phyloP scores from a whole-genome alignment of 1,140 invertebrate genomes.

The Drosophila lacertosa region DNA sequence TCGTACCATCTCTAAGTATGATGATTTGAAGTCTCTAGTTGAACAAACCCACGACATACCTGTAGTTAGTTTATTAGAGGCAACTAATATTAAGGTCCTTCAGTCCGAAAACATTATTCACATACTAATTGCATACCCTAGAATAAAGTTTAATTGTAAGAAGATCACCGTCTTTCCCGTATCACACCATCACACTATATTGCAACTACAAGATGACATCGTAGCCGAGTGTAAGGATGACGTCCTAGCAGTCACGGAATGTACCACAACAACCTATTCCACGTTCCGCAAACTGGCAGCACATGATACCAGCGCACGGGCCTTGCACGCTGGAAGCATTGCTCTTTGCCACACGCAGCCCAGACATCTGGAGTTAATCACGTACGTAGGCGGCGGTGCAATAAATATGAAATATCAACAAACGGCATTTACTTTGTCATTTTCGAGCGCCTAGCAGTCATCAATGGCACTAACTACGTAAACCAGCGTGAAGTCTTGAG shows the following conservation, averaged over 20 bases:
- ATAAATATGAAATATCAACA: not conserved
- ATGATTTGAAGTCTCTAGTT: too few species aligned
- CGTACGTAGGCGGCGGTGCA: not conserved
- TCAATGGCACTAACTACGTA: conserved; percentile 14
- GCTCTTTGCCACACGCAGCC: conserved; percentile 23
- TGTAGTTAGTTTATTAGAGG: too few species aligned
- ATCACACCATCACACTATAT: conserved; percentile 24
- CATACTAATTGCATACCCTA: too few species aligned
- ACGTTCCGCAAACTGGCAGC: conserved; percentile 27
- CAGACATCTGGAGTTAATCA: conserved; percentile 33
- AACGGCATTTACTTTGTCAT: conserved; percentile 21
- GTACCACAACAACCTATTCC: conserved; percentile 2
- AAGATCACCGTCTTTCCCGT: conserved; percentile 35
- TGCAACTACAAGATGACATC: conserved; percentile 23
- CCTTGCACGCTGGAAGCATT: conserved; percentile 26
- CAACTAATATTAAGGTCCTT: too few species aligned
- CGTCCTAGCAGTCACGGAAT: conserved; percentile 30
- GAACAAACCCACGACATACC: too few species aligned
- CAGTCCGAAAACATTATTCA: too few species aligned
- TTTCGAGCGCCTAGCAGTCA: conserved; percentile 16
- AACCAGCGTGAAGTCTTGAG: conserved; percentile 8
- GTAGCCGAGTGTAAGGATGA: conserved; percentile 37
- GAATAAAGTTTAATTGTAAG: too few species aligned
- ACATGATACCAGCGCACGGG: conserved; percentile 26
- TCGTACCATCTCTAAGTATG: too few species aligned